Base-by-base conservation (phyloP, 2,888 invertebrate species). In the Mayetiola destructor region DNA sequence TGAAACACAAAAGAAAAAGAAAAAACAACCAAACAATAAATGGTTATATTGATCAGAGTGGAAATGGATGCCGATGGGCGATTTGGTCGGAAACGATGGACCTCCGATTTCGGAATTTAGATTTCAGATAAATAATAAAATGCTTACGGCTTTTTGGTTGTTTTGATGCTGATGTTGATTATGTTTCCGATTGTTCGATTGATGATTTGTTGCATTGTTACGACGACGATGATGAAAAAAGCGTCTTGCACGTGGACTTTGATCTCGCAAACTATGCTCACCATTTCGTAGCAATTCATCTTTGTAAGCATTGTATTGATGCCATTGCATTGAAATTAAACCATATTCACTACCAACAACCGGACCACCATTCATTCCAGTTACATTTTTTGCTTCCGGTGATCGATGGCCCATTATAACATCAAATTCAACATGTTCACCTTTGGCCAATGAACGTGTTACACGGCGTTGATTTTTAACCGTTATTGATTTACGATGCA, bases 381-480 rank as follows among this genome's bases (percentile, higher is more conserved):
- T 48, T 27, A 48, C 48, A 27, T 27, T 27, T 23, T 27, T 48
- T 27, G 48, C 48, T 48, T 48, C 48, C 48, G 48, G 48, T n/a
- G 48, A 48, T 9, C 48, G 23, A 27, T 48, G 27, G 48, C 48
- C 27, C 48, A 48, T 48, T 8, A 48, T 27, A 6, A 48, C 48
- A 48, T 48, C 48, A 12, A 48, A 48, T n/a, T 48, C 48, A 48
- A 48, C 48, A 48, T 27, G 27, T 10, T 48, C 48, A 5, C 48
- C 48, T n/a, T 48, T 48, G 48, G 48, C 48, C n/a, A 48, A 16
- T 16, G 48, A 48, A 27, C 48, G 48, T 4, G 48, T 48, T 3
- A 48, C 48, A 23, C 48, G 48, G 8, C 48, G 27, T 27, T 48
- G 27, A 48, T 48, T 48, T 16, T 48, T 48, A 3, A 23, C 48